Base-by-base conservation (phyloP, 1,140 invertebrate genomes). In the Halesus radiatus region DNA sequence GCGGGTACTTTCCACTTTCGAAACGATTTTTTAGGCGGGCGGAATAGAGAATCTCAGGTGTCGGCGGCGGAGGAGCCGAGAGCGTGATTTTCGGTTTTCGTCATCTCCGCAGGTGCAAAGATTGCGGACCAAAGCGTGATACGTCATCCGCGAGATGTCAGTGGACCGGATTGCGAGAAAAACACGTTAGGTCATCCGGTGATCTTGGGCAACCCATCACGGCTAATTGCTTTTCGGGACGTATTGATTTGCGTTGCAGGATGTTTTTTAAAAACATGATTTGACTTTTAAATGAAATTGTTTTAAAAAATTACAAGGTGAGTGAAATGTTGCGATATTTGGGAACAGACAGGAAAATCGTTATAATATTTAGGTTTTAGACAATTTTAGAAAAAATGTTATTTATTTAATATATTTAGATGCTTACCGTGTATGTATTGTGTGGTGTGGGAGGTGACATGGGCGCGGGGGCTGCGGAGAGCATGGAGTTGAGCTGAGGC, bases 401-500 rank as follows among this genome's bases (percentile, higher is more conserved):
- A 1, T 13, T 0, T 45, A 13, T 66, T 29, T 29, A 29, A 29
- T 29, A 18, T n/a, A 16, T n/a, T 15, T n/a, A 68, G 64, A 32
- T 80, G 80, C 90, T 91, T 87, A 92, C 91, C 88, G 89, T 90
- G 82, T 89, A 85, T 64, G 82, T 86, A 86, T 78, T 68, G 56
- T 76, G 79, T 60, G 83, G 86, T 86, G 84, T 87, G 86, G 72
- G 83, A 5, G 58, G 73, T 86, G 23, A 84, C 78, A 68, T 82
- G 85, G 72, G 85, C 8, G 87, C 87, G 79, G 88, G 86, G 80
- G 86, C 85, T 72, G 86, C 88, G 80, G 90, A 86, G 18, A 89
- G 81, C 85, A 92, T 91, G 81, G 90, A 91, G 85, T 92, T 92
- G 54, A 90, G 90, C 26, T 91, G 88, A 10, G 90, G 90, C 13